Evolutionary conservation across 2,797 vertebrate genomes (phyloP), one percentile per base, ranked within the genome.

Genomic region (Myioborus miniatus): DNA sequence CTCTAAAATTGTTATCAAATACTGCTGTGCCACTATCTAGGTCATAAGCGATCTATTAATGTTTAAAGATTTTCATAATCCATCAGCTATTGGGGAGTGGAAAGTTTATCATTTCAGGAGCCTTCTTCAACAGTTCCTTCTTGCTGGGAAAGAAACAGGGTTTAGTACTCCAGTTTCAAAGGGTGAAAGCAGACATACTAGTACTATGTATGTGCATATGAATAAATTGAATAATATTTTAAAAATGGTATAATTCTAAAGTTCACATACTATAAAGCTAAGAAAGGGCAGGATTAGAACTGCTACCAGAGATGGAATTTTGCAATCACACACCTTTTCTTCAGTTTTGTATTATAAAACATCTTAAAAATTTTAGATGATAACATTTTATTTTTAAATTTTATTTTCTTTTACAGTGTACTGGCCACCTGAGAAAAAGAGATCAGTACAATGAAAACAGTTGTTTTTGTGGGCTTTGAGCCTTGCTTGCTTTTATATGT

Each of bases 401-500:
- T 23, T 50, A 4, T 90, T 83, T 36, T 92, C n/a, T 83, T 76
- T 37, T 49, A 77, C 21, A 67, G 27, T n/a, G 37, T 11, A 46
- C 8, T 5, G 30, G 74, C 69, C 20, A 58, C 32, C n/a, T 87
- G 53, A 92, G 63, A 63, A 87, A 91, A 92, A 49, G 32, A 80
- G 15, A 77, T 29, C 12, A 16, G 3, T 58, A n/a, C 11, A 82
- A 83, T 23, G 20, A 80, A 80, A 89, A 80, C 19, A 39, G 29
- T 71, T 93, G 74, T 22, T 89, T 91, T 77, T 75, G 30, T 92
- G 64, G 75, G 75, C 89, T 77, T 85, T 89, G 15, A 76, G 71
- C 64, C 84, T 89, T 91, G 78, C 87, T 92, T 91, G 41, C 34
- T 71, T 95, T 94, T 64, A 85, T 29, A 34, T 68, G 34, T 83